phyloP scores from a whole-genome alignment of 2,797 vertebrate species.

The Okamejei kenojei region DNA sequence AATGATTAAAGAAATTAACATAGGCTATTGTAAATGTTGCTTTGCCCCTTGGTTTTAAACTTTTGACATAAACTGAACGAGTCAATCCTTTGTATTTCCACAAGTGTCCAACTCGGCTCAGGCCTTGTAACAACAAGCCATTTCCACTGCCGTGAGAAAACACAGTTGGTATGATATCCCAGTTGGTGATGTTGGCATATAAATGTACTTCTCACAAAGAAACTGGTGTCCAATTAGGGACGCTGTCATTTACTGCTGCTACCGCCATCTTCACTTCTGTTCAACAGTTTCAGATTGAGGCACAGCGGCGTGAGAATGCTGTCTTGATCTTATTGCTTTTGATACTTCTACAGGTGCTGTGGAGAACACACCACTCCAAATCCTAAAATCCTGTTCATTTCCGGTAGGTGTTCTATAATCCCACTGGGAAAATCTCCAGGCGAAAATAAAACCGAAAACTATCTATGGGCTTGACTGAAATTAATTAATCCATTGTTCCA shows the following conservation, averaged over 20 bases:
- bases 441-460: background rate
- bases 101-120: background rate
- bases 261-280: background rate
- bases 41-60: background rate
- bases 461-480: background rate
- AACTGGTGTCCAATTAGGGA: background rate
- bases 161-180: background rate
- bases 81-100: background rate
- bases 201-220: background rate
- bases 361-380: too few species aligned
- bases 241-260: background rate
- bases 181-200: background rate
- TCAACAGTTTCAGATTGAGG: background rate
- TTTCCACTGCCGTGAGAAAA: background rate
- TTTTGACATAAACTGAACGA: background rate
- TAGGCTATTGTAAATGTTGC: background rate
- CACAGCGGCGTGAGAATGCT: background rate
- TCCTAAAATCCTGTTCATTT: background rate
- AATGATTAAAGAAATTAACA: background rate
- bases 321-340: background rate
- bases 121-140: background rate
- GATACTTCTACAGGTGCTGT: background rate
- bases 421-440: background rate
- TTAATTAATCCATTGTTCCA: constrained; percentile 1
- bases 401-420: background rate